These are phyloP conservation scores for Lycophotia porphyrea DNA, from an alignment of 2,888 invertebrate species.

Conservation along the genomic window DNA sequence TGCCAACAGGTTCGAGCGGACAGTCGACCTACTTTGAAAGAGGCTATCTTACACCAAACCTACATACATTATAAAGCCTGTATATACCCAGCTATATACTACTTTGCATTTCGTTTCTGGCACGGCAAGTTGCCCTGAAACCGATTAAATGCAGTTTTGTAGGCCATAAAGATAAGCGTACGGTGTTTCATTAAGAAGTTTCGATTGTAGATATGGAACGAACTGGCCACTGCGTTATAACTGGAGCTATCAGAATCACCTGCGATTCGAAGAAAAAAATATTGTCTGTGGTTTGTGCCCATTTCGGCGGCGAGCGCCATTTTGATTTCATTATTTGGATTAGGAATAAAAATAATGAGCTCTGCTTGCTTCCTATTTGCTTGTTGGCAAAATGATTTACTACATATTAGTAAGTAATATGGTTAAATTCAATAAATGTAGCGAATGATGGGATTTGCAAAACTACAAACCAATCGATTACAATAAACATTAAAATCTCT, in stretches of 20 bases:
- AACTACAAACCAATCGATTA: neutral
- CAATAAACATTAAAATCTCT: constrained; percentile 1
- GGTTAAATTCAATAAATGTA: neutral
- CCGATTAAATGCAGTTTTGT: constrained; percentile 54
- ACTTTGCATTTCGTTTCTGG: constrained; percentile 63
- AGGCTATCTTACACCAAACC: constrained; percentile 55
- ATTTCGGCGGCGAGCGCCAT: constrained; percentile 7
- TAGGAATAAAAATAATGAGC: constrained; percentile 10
- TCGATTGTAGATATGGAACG: constrained; percentile 51
- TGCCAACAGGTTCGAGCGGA: constrained; percentile 72
- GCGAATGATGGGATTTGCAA: neutral
- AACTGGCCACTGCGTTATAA: constrained; percentile 9
- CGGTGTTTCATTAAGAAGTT: constrained; percentile 58
- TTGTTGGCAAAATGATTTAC: neutral
- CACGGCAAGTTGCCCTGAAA: constrained; percentile 58
- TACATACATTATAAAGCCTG: constrained; percentile 35
- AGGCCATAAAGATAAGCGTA: constrained; percentile 49
- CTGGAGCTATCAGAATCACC: constrained; percentile 28
- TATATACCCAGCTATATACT: constrained; percentile 27
- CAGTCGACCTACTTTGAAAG: constrained; percentile 66
- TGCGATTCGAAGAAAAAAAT: constrained; percentile 35
- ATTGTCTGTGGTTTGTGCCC: neutral
- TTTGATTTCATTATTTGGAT: constrained; percentile 25
- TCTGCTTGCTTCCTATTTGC: neutral
- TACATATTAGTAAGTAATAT: neutral